Evolutionary conservation across 2,113 vertebrate species (phyloP).

Genomic region (Hippocampus mohnikei): DNA sequence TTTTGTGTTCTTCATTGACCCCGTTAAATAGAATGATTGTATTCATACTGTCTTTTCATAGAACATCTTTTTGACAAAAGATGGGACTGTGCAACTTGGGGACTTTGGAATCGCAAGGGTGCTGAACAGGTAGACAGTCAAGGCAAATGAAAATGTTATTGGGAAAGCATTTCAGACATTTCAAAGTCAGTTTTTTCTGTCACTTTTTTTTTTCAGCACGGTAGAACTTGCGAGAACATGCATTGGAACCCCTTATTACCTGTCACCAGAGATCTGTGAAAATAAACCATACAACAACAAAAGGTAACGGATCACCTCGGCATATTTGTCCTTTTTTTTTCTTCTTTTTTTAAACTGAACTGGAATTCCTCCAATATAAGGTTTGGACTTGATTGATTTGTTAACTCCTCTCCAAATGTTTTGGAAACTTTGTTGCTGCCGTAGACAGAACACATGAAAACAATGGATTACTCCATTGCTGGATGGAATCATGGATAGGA

Average conservation of each 20-base stretch:
- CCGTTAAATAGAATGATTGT: neutral
- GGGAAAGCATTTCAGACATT: neutral
- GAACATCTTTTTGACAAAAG: conserved; percentile 99
- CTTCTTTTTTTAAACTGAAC: neutral
- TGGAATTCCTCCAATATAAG: conserved; percentile 16
- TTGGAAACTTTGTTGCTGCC: too few species aligned
- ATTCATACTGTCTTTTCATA: conserved; percentile 28
- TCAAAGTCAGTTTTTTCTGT: neutral
- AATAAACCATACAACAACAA: conserved; percentile 99
- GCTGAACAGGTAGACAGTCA: conserved; percentile 83
- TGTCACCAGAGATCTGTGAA: conserved; percentile 98
- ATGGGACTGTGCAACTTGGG: conserved; percentile 92
- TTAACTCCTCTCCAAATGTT: too few species aligned
- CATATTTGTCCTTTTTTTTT: conserved; percentile 1
- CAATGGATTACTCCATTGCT: too few species aligned
- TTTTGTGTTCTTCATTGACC: neutral
- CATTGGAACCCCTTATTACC: conserved; percentile 95
- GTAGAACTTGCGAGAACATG: conserved; percentile 93
- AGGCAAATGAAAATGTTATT: neutral
- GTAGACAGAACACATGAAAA: too few species aligned
- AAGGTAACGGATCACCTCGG: conserved; percentile 74
- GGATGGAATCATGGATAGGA: too few species aligned
- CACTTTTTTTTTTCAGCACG: conserved; percentile 73
- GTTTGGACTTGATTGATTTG: neutral
- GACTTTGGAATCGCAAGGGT: conserved; percentile 98